Conservation (phyloP, 2,888 invertebrate species). For the Chrysotoxum bicinctum region DNA sequence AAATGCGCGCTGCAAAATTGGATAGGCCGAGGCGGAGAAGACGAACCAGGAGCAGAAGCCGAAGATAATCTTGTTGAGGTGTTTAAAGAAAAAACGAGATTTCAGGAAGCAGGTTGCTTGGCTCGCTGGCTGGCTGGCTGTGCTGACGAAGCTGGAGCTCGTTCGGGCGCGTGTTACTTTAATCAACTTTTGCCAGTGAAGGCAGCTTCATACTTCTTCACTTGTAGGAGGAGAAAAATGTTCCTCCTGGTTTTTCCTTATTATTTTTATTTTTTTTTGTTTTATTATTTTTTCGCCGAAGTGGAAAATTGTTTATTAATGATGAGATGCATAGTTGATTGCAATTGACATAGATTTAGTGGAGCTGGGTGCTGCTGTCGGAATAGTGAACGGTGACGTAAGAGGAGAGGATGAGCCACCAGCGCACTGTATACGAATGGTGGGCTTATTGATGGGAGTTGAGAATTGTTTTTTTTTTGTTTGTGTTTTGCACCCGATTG, state of each 20-base stretch:
- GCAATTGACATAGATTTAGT: constrained; percentile 64
- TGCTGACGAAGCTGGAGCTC: neutral
- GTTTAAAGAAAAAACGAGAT: constrained; percentile 64
- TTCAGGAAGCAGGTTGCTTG: constrained; percentile 61
- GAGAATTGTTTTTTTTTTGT: neutral
- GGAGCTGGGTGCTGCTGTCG: constrained; percentile 7
- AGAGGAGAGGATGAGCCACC: neutral
- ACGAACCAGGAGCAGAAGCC: constrained; percentile 23
- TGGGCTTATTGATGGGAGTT: neutral
- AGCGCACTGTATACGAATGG: neutral
- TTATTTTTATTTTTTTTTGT: neutral
- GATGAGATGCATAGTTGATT: constrained; percentile 65
- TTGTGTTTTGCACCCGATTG: neutral
- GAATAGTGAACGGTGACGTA: constrained; percentile 30
- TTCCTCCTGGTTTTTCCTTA: neutral
- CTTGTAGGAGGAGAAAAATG: constrained; percentile 53
- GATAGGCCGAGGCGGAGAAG: neutral
- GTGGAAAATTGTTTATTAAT: constrained; percentile 70
- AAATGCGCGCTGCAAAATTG: constrained; percentile 36
- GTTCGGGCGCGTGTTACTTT: constrained; percentile 54
- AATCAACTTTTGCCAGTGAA: constrained; percentile 44
- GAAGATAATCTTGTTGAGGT: constrained; percentile 66
- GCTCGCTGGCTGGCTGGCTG: neutral
- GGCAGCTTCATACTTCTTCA: neutral
- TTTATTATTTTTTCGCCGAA: constrained; percentile 15